These are phyloP conservation scores for Nannobrachium achirus DNA, from an alignment of 2,113 vertebrate genomes.

Conservation along the genomic window DNA sequence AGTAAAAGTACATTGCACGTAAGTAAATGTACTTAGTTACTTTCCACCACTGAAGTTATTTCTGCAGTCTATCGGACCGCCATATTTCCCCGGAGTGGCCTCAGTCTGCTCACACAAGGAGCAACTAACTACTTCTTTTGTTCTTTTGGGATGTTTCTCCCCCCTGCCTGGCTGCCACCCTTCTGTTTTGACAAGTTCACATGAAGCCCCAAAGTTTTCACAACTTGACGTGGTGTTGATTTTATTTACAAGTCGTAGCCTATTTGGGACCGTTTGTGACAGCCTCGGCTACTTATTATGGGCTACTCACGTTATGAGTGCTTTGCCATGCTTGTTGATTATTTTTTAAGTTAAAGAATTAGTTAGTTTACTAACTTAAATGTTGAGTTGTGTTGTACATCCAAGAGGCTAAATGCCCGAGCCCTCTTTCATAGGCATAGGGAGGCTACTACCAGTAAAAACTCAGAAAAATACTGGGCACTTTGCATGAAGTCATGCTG, in stretches of 20 bases:
- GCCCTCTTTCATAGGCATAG: no score
- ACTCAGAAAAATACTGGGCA: neutral
- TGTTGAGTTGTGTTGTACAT: neutral
- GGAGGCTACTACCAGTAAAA: neutral
- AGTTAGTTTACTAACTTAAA: neutral
- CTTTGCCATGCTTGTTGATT: conserved; percentile 12
- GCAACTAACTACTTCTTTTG: conserved; percentile 78
- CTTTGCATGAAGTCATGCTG: conserved; percentile 13
- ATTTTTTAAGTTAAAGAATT: neutral
- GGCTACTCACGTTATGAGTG: neutral
- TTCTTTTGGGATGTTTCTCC: conserved; percentile 65
- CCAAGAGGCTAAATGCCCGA: neutral
- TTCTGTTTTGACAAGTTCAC: conserved; percentile 39
- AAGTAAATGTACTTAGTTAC: no score
- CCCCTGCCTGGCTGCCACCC: conserved; percentile 25
- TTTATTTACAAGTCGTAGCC: conserved; percentile 2
- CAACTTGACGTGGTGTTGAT: neutral
- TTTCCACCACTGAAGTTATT: no score
- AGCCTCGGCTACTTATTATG: neutral
- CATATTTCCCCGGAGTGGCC: conserved; percentile 78
- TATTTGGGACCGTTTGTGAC: conserved; percentile 14
- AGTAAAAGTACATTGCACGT: conserved; percentile 36
- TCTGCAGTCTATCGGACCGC: conserved; percentile 64
- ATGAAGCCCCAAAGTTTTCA: conserved; percentile 43
- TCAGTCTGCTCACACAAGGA: no score